Conservation (phyloP, 2,113 vertebrate species). For the Oreotrochilus melanogaster region DNA sequence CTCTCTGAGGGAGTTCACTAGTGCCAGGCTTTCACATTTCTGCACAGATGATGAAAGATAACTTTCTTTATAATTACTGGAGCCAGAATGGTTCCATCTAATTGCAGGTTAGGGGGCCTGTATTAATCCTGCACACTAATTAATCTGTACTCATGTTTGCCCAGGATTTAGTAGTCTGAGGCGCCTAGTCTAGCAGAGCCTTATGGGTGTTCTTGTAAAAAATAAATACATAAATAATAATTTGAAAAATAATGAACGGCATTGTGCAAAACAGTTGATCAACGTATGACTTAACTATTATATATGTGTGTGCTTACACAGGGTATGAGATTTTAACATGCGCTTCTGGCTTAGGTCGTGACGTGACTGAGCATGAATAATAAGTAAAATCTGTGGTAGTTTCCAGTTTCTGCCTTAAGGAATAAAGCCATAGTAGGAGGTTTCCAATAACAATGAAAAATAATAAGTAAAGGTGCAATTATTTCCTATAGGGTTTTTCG, state of each 20-base stretch:
- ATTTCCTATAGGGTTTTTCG: background rate
- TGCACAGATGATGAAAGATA: background rate
- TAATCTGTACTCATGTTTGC: background rate
- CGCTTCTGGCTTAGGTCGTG: background rate
- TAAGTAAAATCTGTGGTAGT: constrained; percentile 2
- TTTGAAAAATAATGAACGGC: background rate
- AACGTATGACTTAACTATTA: background rate
- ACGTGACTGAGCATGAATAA: constrained; percentile 6
- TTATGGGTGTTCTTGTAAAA: constrained; percentile 47
- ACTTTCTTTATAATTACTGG: background rate
- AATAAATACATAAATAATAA: constrained; percentile 7
- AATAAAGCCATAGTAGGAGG: background rate
- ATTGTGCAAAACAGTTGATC: constrained; percentile 16
- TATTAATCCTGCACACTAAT: background rate
- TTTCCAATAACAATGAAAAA: constrained; percentile 29
- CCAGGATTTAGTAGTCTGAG: constrained; percentile 24
- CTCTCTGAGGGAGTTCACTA: background rate
- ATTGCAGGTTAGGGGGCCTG: background rate
- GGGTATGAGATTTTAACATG: background rate
- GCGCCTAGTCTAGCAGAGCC: background rate
- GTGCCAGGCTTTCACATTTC: background rate
- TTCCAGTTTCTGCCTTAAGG: constrained; percentile 34
- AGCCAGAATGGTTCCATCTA: constrained; percentile 19
- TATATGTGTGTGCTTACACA: background rate
- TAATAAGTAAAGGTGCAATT: background rate